phyloP scores from a whole-genome alignment of 2,888 invertebrate genomes.

The Chrysomela aeneicollis region DNA sequence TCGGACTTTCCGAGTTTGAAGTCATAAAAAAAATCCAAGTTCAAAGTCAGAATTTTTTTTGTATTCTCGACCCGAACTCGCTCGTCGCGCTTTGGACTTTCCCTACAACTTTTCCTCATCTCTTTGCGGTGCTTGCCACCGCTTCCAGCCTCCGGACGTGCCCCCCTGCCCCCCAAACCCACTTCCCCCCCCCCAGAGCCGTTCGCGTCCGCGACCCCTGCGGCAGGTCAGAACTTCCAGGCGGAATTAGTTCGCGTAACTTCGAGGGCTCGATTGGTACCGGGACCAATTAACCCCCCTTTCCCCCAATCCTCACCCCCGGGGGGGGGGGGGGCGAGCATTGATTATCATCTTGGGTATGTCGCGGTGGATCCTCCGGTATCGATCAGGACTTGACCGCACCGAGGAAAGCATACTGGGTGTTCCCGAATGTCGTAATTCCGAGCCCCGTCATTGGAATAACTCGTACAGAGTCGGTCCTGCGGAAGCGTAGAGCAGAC shows the following conservation, averaged over 20 bases:
- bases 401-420: no score
- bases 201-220: background rate
- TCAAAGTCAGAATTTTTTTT: no score
- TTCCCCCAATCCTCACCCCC: no score
- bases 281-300: background rate
- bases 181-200: background rate
- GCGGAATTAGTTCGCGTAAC: background rate
- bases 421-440: no score
- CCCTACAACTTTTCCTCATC: background rate
- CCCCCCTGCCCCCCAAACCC: background rate
- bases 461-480: no score
- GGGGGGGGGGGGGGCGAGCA: background rate
- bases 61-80: background rate
- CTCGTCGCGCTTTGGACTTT: background rate
- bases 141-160: background rate
- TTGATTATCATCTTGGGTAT: slow-evolving; percentile 5
- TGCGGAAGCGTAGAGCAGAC: no score
- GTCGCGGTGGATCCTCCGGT: background rate
- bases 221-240: background rate
- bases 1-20: no score
- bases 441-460: no score
- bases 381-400: background rate
- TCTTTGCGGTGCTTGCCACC: background rate
- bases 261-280: background rate
- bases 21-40: no score